Percentiles rank a stretch among this genome's conserved stretches.
Evolutionary conservation across 2,113 vertebrate species (phyloP).

Genomic region (Cepphus grylle): DNA sequence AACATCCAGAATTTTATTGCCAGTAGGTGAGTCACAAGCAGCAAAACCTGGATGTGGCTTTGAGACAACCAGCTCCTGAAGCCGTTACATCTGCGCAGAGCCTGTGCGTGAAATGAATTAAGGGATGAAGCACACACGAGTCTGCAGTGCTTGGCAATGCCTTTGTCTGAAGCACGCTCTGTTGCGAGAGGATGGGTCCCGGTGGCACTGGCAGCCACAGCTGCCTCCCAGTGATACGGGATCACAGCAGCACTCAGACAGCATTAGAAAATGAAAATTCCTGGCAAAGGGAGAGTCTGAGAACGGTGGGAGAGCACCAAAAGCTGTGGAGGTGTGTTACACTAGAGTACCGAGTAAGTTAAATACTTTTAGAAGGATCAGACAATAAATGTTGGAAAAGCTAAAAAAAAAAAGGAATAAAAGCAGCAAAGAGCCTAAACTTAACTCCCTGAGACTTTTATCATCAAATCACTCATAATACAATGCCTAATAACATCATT

Average conservation of each 20-base stretch:
- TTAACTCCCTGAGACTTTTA: neutral
- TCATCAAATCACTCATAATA: neutral
- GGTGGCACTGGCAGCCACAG: neutral
- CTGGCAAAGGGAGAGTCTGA: neutral
- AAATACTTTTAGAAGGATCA: neutral
- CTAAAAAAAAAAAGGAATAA: neutral
- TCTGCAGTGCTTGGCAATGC: neutral
- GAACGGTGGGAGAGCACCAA: neutral
- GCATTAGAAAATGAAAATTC: neutral
- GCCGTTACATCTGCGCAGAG: neutral
- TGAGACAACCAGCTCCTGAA: neutral
- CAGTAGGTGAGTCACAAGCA: neutral
- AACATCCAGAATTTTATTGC: neutral
- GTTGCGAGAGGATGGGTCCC: neutral
- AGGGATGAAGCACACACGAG: neutral
- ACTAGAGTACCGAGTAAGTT: neutral
- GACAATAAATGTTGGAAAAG: neutral
- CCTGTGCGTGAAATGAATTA: rapidly evolving
- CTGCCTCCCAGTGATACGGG: neutral
- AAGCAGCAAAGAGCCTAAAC: neutral
- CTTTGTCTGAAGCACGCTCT: neutral
- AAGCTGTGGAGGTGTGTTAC: neutral
- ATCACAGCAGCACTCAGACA: neutral
- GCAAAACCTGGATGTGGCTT: neutral
- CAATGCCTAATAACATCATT: neutral